Evolutionary conservation across 2,797 vertebrate genomes (phyloP).

Genomic region (Lepidocolaptes lacrymiger): DNA sequence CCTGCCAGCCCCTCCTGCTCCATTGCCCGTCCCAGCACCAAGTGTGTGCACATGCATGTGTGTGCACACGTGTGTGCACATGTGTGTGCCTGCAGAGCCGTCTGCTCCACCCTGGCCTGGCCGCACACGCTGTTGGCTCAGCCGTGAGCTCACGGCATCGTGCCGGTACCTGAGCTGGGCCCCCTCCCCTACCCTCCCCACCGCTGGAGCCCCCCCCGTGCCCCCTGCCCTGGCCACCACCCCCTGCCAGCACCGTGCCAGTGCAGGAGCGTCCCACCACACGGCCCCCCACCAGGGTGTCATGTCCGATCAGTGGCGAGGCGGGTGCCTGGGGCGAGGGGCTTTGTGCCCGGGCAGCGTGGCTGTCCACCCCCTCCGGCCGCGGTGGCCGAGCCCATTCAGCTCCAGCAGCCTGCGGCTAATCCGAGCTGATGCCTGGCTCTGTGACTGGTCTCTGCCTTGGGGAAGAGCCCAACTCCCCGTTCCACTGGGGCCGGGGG

Average conservation of each 20-base stretch:
- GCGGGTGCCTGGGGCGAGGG: background rate
- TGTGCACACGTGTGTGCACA: background rate
- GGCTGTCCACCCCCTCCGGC: background rate
- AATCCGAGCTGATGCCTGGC: constrained; percentile 31
- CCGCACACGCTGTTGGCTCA: background rate
- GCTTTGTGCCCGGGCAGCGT: background rate
- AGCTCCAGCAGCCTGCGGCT: constrained; percentile 39
- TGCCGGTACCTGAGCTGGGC: background rate
- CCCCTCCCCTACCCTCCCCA: background rate
- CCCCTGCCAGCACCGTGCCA: background rate
- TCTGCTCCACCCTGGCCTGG: background rate
- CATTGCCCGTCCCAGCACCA: background rate
- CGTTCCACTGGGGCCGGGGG: background rate
- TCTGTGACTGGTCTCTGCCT: background rate
- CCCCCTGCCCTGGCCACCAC: background rate
- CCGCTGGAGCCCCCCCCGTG: background rate
- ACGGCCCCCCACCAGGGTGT: background rate
- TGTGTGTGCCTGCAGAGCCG: background rate
- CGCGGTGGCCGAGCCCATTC: background rate
- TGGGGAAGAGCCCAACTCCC: background rate
- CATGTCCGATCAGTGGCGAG: background rate
- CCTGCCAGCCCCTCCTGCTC: background rate
- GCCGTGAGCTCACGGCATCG: background rate
- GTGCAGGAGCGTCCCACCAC: background rate
- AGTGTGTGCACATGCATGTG: background rate